Percentiles rank a stretch among this genome's conserved stretches.
Conservation (phyloP, 2,797 vertebrate species). For the Sitta carolinensis region DNA sequence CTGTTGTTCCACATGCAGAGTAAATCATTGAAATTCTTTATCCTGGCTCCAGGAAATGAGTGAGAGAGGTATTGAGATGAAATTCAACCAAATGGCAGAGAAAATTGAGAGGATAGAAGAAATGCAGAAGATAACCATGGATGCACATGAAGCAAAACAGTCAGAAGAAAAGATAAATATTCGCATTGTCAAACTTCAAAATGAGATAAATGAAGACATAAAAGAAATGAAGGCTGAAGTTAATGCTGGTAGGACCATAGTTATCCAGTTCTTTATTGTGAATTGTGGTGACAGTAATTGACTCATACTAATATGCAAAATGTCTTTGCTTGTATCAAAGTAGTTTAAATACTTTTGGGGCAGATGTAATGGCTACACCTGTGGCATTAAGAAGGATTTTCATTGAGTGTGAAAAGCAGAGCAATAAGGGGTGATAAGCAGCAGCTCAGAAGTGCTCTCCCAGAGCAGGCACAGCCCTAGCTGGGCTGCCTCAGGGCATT, state of each 20-base stretch:
- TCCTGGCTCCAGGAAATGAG: conserved; percentile 67
- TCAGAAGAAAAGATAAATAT: conserved; percentile 74
- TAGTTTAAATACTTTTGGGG: neutral
- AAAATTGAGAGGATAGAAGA: conserved; percentile 77
- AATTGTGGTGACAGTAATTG: neutral
- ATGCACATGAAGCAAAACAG: conserved; percentile 60
- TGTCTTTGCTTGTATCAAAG: neutral
- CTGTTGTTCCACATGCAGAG: neutral
- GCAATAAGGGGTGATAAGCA: neutral
- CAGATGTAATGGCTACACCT: neutral
- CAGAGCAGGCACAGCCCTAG: neutral
- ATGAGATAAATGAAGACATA: conserved; percentile 74
- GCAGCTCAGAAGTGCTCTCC: neutral
- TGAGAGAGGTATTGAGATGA: conserved; percentile 72
- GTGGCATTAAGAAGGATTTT: neutral
- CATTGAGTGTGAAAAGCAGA: neutral
- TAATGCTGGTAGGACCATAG: conserved; percentile 72
- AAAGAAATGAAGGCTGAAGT: conserved; percentile 79
- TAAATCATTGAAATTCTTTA: conserved; percentile 8
- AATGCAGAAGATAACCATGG: conserved; percentile 71
- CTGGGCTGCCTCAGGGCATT: neutral
- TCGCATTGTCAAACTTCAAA: conserved; percentile 74
- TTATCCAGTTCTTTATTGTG: neutral
- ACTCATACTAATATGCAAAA: neutral
- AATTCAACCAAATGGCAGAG: conserved; percentile 75